Evolutionary conservation across 92 coral and sea anemone species (phyloP).

Genomic region (Pocillopora meandrina): DNA sequence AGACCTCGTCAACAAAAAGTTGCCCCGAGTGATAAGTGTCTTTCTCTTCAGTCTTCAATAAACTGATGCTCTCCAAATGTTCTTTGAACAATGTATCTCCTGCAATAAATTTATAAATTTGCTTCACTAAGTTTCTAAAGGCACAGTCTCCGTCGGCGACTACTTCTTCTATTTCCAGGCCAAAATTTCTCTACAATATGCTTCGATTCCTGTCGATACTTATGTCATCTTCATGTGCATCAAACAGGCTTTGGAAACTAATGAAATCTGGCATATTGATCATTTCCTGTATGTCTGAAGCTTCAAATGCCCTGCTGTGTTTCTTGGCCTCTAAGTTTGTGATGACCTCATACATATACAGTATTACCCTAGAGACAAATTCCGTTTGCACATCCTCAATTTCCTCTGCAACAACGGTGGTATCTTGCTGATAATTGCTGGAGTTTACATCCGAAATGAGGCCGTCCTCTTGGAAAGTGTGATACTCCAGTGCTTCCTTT

Average conservation of each 20-base stretch:
- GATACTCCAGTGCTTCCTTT: not conserved
- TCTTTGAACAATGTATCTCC: not conserved
- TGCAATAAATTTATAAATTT: not conserved
- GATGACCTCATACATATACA: not conserved
- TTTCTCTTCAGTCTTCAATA: slow-evolving; percentile 10
- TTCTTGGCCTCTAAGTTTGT: slow-evolving; percentile 23
- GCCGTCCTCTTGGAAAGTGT: not conserved
- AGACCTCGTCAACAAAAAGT: slow-evolving; percentile 28
- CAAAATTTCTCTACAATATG: slow-evolving; percentile 25
- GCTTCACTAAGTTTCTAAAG: slow-evolving; percentile 28
- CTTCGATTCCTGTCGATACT: not conserved
- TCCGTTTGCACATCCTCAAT: slow-evolving; percentile 35
- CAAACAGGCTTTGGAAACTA: slow-evolving; percentile 10
- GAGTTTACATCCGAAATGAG: not conserved
- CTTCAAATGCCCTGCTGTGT: slow-evolving; percentile 10
- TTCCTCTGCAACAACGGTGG: slow-evolving; percentile 14
- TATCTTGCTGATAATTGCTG: not conserved
- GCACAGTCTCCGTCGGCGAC: slow-evolving; percentile 48
- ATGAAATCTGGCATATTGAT: slow-evolving; percentile 27
- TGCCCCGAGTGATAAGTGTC: slow-evolving; percentile 32
- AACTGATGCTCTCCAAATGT: slow-evolving; percentile 8
- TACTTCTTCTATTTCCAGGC: slow-evolving; percentile 26
- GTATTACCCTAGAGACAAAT: slow-evolving; percentile 25
- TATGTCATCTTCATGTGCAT: not conserved
- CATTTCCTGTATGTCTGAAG: slow-evolving; percentile 22